These are phyloP conservation scores for Progne subis DNA, from an alignment of 2,113 vertebrate genomes.

Conservation along the genomic window DNA sequence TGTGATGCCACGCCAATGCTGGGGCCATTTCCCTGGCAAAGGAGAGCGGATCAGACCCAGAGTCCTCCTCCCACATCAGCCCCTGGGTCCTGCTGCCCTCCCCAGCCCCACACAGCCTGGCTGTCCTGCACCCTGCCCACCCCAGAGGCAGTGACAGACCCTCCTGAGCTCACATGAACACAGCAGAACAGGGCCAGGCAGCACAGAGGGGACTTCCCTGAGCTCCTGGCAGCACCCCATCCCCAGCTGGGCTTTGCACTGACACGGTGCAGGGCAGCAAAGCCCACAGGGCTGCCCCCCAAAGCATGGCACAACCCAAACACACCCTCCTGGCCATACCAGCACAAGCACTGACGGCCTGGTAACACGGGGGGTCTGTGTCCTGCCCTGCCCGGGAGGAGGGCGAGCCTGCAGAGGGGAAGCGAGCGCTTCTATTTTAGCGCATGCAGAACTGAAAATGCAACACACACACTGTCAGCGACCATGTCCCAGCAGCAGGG, in stretches of 20 bases:
- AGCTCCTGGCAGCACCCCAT: neutral
- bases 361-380: neutral
- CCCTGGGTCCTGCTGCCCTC: neutral
- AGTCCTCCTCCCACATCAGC: neutral
- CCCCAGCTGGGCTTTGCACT: neutral
- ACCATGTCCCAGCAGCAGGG: neutral
- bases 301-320: neutral
- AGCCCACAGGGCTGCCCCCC: neutral
- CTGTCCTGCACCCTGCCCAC: neutral
- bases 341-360: neutral
- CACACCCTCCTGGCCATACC: rapidly evolving
- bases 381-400: neutral
- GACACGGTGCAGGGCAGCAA: neutral
- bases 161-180: rapidly evolving
- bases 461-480: neutral
- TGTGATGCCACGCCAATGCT: neutral
- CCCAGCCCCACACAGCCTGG: neutral
- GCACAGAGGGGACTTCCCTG: rapidly evolving
- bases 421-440: conserved; percentile 13
- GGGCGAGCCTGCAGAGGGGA: neutral
- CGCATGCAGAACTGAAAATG: conserved; percentile 59
- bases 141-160: rapidly evolving
- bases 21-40: conserved; percentile 54
- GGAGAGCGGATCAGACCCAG: neutral
- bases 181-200: rapidly evolving